These are phyloP conservation scores for Monomorium pharaonis DNA, from an alignment of 1,140 invertebrate species.

Conservation along the genomic window DNA sequence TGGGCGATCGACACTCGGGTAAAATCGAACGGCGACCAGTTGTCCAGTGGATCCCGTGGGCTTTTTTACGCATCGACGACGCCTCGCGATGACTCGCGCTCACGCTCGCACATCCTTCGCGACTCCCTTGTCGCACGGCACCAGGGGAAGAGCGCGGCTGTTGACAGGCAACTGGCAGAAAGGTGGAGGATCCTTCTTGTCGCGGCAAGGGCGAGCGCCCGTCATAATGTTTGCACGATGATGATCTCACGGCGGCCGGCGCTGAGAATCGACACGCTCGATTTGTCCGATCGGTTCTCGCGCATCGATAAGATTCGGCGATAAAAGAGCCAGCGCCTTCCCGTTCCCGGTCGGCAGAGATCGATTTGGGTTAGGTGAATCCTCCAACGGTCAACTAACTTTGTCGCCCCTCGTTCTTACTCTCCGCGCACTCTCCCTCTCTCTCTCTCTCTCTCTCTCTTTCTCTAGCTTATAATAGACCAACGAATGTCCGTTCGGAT, in stretches of 20 bases:
- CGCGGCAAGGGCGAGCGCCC: slow-evolving; percentile 55
- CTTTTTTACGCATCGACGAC: not conserved
- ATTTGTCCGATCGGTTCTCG: slow-evolving; percentile 17
- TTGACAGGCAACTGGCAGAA: not conserved
- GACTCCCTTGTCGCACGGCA: slow-evolving; percentile 17
- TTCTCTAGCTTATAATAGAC: not conserved
- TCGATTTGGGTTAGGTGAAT: slow-evolving; percentile 41
- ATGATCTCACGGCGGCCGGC: slow-evolving; percentile 71
- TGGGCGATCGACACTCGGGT: slow-evolving; percentile 32
- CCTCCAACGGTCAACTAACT: not conserved
- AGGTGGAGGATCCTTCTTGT: slow-evolving; percentile 55
- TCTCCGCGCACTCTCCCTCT: not conserved
- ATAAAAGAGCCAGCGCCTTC: not conserved
- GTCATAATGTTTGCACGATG: slow-evolving; percentile 76
- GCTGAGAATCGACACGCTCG: not conserved
- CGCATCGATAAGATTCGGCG: slow-evolving; percentile 47
- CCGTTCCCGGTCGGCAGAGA: not conserved
- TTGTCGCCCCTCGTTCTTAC: not conserved
- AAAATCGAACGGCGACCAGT: slow-evolving; percentile 26
- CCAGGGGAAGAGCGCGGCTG: not conserved
- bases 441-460: not conserved
- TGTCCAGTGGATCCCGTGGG: not conserved
- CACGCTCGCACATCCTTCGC: slow-evolving; percentile 6
- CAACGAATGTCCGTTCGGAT: not conserved
- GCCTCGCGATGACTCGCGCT: not conserved